Evolutionary conservation across 2,113 vertebrate genomes (phyloP).

Genomic region (Chiloscyllium plagiosum): DNA sequence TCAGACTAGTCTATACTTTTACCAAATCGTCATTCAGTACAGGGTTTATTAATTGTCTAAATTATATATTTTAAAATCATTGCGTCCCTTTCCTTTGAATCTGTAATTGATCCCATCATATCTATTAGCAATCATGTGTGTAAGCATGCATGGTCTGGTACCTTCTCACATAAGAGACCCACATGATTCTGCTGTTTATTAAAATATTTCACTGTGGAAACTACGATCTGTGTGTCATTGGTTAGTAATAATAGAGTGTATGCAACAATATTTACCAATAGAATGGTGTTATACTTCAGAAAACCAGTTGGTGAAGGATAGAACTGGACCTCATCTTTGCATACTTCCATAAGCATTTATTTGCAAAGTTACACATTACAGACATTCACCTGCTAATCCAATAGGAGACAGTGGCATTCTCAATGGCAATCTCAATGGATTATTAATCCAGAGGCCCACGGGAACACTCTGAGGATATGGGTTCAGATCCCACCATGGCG

Average conservation of each 20-base stretch:
- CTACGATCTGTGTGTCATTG: neutral
- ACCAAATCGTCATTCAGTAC: neutral
- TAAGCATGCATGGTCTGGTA: neutral
- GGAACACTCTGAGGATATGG: too few relatives aligned
- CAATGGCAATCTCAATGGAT: too few relatives aligned
- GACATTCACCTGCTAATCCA: neutral
- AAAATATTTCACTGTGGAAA: neutral
- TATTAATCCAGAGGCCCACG: too few relatives aligned
- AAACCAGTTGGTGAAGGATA: neutral
- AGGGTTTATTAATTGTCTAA: neutral
- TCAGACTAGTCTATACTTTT: neutral
- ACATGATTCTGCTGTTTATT: neutral
- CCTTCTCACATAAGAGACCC: neutral
- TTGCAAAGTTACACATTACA: neutral
- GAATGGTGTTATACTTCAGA: neutral
- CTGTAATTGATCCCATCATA: neutral
- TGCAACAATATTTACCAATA: neutral
- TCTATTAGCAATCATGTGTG: neutral
- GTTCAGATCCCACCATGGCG: too few relatives aligned
- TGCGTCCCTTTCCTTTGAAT: neutral
- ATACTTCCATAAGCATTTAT: neutral
- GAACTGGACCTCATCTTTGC: neutral
- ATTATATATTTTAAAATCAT: neutral
- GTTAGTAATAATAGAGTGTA: neutral
- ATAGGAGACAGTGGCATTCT: too few relatives aligned